Conservation (phyloP, 2,797 vertebrate genomes). For the Oreonectes daqikongensis region DNA sequence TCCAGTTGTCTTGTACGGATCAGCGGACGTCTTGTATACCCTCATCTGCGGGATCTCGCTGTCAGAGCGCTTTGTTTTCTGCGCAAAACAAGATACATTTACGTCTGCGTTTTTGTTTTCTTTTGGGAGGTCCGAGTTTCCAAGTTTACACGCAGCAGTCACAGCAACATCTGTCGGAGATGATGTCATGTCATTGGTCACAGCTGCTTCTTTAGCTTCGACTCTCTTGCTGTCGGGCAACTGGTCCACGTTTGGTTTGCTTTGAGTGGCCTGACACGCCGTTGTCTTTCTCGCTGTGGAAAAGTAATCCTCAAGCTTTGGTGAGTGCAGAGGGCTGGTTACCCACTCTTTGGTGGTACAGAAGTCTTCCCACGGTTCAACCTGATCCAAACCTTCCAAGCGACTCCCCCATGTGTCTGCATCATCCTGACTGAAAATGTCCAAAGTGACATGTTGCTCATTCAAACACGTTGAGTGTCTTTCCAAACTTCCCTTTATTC, state of each 20-base stretch:
- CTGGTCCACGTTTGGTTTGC: constrained; percentile 12
- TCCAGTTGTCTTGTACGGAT: constrained; percentile 56
- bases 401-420: constrained; percentile 79
- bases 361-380: constrained; percentile 92
- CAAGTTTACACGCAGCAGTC: constrained; percentile 5
- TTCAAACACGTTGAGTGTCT: constrained; percentile 70
- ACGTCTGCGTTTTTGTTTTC: constrained; percentile 35
- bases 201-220: constrained; percentile 17
- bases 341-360: constrained; percentile 87
- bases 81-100: constrained; percentile 41
- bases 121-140: constrained; percentile 12
- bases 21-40: constrained; percentile 44
- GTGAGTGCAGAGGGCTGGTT: constrained; percentile 95
- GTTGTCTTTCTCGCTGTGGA: constrained; percentile 61
- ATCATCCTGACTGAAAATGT: constrained; percentile 67
- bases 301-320: constrained; percentile 83
- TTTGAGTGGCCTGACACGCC: constrained; percentile 54
- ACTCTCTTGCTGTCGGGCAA: constrained; percentile 11
- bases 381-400: constrained; percentile 83
- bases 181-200: not conserved
- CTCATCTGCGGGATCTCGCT: constrained; percentile 56
- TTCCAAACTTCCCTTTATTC: constrained; percentile 54
- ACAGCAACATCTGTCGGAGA: constrained; percentile 25
- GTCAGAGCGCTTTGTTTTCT: constrained; percentile 53
- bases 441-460: constrained; percentile 63